Percentiles rank a stretch among this genome's conserved stretches.
Conservation (phyloP, 2,113 vertebrate species). For the Epinephelus cyanopodus region DNA sequence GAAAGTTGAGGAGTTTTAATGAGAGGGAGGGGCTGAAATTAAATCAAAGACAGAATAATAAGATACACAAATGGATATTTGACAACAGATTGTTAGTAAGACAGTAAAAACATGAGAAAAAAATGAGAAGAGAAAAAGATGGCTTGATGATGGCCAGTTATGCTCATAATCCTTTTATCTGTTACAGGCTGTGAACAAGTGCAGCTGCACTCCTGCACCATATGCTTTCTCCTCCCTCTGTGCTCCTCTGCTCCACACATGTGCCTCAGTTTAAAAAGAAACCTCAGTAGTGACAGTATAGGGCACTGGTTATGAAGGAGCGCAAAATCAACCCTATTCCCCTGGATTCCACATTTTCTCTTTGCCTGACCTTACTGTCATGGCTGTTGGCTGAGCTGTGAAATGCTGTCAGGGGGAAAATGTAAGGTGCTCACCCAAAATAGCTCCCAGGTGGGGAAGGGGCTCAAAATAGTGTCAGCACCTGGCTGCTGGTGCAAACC, state of each 20-base stretch:
- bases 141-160: background rate
- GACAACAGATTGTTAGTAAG: background rate
- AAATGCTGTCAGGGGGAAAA: conserved; percentile 40
- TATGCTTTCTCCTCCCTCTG: background rate
- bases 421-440: conserved; percentile 29
- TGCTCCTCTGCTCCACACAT: background rate
- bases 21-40: conserved; percentile 2
- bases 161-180: conserved; percentile 8
- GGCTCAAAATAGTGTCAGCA: conserved; percentile 25
- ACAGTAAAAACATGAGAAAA: background rate
- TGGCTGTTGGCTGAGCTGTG: conserved; percentile 43
- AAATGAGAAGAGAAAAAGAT: conserved; percentile 5
- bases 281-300: background rate
- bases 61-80: background rate
- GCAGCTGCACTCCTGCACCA: conserved; percentile 8
- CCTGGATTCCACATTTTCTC: conserved; percentile 20
- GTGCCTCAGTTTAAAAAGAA: background rate
- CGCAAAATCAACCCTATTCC: conserved; percentile 21
- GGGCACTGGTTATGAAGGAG: conserved; percentile 25
- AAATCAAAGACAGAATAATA: conserved; percentile 22
- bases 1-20: conserved; percentile 20
- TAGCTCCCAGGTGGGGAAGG: background rate
- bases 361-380: conserved; percentile 58
- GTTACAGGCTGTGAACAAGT: conserved; percentile 15
- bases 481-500: background rate